Evolutionary conservation across 2,888 invertebrate species (phyloP).

Genomic region (Temnothorax rugatulus): DNA sequence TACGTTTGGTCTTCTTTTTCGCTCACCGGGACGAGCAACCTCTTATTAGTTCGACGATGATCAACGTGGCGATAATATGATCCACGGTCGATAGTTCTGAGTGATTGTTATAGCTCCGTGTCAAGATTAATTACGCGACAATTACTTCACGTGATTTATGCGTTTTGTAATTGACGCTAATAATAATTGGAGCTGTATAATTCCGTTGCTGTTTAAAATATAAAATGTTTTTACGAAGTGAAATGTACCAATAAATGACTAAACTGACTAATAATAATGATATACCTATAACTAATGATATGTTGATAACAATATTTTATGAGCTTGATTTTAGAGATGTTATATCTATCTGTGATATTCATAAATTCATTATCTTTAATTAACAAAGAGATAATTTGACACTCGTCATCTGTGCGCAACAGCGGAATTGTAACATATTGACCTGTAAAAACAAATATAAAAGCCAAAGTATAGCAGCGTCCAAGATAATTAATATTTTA

Average conservation of each 20-base stretch:
- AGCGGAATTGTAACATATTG: not conserved
- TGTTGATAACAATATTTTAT: not conserved
- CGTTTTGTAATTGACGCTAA: not conserved
- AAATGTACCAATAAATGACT: not conserved
- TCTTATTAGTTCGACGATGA: constrained; percentile 11
- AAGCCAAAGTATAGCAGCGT: not conserved
- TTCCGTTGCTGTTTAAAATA: not conserved
- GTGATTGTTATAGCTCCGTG: not conserved
- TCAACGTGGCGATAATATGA: not conserved
- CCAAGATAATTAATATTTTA: not conserved
- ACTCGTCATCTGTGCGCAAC: not conserved
- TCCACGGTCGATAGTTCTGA: not conserved
- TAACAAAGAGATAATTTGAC: not conserved
- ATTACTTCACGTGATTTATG: constrained; percentile 2
- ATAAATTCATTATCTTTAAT: not conserved
- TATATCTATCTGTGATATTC: not conserved
- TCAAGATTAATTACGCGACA: constrained; percentile 11
- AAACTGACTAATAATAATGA: not conserved
- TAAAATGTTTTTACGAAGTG: not conserved
- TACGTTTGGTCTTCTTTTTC: not conserved
- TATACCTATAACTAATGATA: too few species aligned
- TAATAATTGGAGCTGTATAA: not conserved
- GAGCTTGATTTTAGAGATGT: not conserved
- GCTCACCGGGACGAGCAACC: not conserved
- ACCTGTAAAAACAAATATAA: not conserved